phyloP scores from a whole-genome alignment of 2,113 vertebrate genomes.

The Gymnarchus niloticus region DNA sequence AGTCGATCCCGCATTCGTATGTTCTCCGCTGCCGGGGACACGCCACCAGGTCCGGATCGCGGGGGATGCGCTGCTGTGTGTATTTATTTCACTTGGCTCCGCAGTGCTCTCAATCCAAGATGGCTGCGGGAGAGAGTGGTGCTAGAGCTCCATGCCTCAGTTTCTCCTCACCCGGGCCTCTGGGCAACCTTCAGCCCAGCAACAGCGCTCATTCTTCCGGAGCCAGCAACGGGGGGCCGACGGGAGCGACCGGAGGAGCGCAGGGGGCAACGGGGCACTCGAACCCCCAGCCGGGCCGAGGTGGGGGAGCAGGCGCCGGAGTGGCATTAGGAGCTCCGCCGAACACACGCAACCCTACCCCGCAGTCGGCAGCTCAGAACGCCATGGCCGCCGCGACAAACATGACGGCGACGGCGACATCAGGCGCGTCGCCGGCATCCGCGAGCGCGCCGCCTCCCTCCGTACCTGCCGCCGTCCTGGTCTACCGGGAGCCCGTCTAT shows the following conservation, averaged over 20 bases:
- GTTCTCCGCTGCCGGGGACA: not conserved
- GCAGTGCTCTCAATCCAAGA: slow-evolving; percentile 61
- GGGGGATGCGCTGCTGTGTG: slow-evolving; percentile 49
- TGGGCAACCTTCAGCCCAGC: slow-evolving; percentile 44
- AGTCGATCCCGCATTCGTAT: not conserved
- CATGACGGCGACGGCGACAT: slow-evolving; percentile 33
- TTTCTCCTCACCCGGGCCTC: slow-evolving; percentile 45
- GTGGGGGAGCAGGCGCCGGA: slow-evolving; percentile 42
- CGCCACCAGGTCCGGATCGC: slow-evolving; percentile 35
- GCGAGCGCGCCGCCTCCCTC: slow-evolving; percentile 48
- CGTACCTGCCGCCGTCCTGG: slow-evolving; percentile 51
- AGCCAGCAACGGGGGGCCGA: slow-evolving; percentile 47
- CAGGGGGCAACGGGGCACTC: slow-evolving; percentile 36
- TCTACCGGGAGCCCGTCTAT: slow-evolving; percentile 71
- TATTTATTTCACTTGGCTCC: slow-evolving; percentile 44
- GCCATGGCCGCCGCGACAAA: slow-evolving; percentile 34
- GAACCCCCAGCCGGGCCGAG: slow-evolving; percentile 50
- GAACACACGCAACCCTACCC: slow-evolving; percentile 38
- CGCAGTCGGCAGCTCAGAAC: slow-evolving; percentile 39
- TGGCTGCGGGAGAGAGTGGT: slow-evolving; percentile 70
- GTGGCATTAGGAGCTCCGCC: slow-evolving; percentile 37
- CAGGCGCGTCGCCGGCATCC: slow-evolving; percentile 31
- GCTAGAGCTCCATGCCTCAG: slow-evolving; percentile 47
- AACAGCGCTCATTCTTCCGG: slow-evolving; percentile 46
- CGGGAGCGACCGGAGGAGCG: slow-evolving; percentile 29